Evolutionary conservation across 2,113 vertebrate genomes (phyloP).

Genomic region (Dasypus novemcinctus): DNA sequence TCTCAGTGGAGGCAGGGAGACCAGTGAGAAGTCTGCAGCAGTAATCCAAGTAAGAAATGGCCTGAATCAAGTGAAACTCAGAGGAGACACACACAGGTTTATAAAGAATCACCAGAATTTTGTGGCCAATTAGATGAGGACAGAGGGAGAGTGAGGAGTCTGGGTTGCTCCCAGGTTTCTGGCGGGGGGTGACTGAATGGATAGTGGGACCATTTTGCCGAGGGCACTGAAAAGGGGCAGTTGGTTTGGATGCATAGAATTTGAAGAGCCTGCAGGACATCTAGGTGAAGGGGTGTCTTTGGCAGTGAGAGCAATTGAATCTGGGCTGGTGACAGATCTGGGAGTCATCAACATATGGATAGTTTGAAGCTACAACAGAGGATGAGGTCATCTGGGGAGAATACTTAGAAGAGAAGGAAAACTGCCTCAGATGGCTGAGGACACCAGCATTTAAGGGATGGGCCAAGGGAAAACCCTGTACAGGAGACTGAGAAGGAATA

Average conservation of each 20-base stretch:
- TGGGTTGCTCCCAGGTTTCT: background rate
- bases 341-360: background rate
- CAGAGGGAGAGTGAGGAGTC: background rate
- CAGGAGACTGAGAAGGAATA: background rate
- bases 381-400: slow-evolving; percentile 14
- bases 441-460: background rate
- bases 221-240: background rate
- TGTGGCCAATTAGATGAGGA: background rate
- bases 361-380: background rate
- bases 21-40: background rate
- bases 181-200: background rate
- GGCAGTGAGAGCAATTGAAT: background rate
- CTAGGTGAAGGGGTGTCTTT: background rate
- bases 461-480: background rate
- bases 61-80: background rate
- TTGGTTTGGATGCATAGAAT: background rate
- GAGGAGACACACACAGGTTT: background rate
- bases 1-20: background rate
- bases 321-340: background rate
- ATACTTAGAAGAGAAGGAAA: background rate
- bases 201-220: background rate
- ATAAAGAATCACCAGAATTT: background rate
- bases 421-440: background rate
- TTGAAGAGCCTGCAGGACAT: background rate
- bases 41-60: background rate